Evolutionary conservation across 2,888 invertebrate genomes (phyloP).

Genomic region (Agelastica alni): DNA sequence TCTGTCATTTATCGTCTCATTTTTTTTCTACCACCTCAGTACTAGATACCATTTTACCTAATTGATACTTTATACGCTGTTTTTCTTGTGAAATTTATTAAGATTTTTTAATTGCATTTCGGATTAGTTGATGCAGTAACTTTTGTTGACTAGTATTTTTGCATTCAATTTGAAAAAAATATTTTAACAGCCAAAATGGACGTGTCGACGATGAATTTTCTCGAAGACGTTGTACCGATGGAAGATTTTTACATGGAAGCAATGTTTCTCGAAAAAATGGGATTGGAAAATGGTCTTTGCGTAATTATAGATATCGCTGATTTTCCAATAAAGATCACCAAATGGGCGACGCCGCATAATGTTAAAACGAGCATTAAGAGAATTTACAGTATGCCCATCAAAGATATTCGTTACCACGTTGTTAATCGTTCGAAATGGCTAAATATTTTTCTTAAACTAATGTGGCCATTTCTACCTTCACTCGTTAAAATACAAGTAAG

Average conservation of each 20-base stretch:
- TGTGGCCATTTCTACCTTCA: conserved; percentile 51
- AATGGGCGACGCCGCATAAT: conserved; percentile 50
- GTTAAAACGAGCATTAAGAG: conserved; percentile 41
- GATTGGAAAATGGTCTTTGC: conserved; percentile 49
- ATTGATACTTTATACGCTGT: too few species aligned
- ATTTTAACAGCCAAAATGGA: conserved; percentile 41
- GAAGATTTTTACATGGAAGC: conserved; percentile 54
- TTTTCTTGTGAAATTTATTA: too few species aligned
- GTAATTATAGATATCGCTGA: conserved; percentile 51
- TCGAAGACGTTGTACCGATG: conserved; percentile 47
- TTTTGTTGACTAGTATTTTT: too few species aligned
- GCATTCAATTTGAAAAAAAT: too few species aligned
- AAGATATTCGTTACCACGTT: conserved; percentile 47
- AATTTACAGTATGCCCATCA: conserved; percentile 46
- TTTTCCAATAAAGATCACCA: conserved; percentile 44
- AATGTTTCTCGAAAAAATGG: conserved; percentile 44
- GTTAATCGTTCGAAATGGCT: conserved; percentile 48
- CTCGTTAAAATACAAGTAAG: conserved; percentile 42
- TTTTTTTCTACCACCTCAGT: too few species aligned
- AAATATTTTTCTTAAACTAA: conserved; percentile 45
- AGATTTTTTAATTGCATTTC: too few species aligned
- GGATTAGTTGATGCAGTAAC: too few species aligned
- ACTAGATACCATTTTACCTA: too few species aligned
- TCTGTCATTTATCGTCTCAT: too few species aligned
- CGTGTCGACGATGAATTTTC: conserved; percentile 40